Percentiles rank a stretch among this genome's conserved stretches.
phyloP scores from a whole-genome alignment of 2,113 vertebrate genomes.

The Gila orcuttii region DNA sequence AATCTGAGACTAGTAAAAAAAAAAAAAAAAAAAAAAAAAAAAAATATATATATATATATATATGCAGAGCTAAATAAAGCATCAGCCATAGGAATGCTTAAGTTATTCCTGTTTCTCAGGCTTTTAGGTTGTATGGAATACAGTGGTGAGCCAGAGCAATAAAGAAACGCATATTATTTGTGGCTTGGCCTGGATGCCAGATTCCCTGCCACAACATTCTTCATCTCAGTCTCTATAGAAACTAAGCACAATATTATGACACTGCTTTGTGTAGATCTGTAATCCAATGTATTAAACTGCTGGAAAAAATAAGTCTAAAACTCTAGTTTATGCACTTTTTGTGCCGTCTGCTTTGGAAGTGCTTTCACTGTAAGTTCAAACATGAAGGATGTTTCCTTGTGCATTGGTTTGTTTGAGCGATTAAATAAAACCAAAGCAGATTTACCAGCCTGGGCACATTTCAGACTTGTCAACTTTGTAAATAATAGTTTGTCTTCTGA shows the following conservation, averaged over 20 bases:
- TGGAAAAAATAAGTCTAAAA: slow-evolving; percentile 54
- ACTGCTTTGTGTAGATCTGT: slow-evolving; percentile 54
- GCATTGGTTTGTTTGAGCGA: background rate
- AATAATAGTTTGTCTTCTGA: background rate
- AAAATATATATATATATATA: no score
- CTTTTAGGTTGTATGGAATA: slow-evolving; percentile 24
- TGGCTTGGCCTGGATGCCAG: slow-evolving; percentile 54
- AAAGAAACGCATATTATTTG: slow-evolving; percentile 59
- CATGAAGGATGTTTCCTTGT: background rate
- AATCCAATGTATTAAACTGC: slow-evolving; percentile 62
- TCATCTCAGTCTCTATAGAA: slow-evolving; percentile 66
- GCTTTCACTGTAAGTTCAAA: slow-evolving; percentile 8
- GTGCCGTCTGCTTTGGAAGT: slow-evolving; percentile 21
- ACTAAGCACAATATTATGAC: slow-evolving; percentile 72
- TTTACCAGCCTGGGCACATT: slow-evolving; percentile 29
- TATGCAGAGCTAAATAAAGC: slow-evolving; percentile 1
- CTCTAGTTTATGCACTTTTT: slow-evolving; percentile 31
- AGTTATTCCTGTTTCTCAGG: slow-evolving; percentile 1
- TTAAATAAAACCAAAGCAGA: slow-evolving; percentile 18
- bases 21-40: no score
- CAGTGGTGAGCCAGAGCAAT: slow-evolving; percentile 55
- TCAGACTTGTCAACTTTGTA: background rate
- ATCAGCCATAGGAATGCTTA: background rate
- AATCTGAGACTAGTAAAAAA: background rate
- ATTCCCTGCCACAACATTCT: slow-evolving; percentile 59